Evolutionary conservation across 2,888 invertebrate genomes (phyloP), one percentile per base, ranked within the genome.

Genomic region (Tryphoninae sp.): DNA sequence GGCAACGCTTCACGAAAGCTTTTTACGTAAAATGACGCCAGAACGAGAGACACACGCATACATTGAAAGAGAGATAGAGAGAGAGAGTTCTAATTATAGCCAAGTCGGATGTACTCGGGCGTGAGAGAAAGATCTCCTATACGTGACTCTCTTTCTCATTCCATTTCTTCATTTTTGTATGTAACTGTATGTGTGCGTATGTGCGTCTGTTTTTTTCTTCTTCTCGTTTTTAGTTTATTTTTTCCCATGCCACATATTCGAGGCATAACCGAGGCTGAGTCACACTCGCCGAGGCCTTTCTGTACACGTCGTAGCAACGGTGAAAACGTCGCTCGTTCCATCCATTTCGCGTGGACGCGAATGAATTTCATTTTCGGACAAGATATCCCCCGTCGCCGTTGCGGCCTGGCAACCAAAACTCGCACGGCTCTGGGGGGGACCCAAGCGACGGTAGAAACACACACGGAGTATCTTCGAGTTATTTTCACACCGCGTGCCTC

Each of bases 331-430:
- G 71, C 55, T 83, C 86, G 84, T 88, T 86, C 86, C 86, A 80
- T 42, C 19, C 79, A 79, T 79, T 82, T 82, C 73, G 76, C 72
- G 53, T 82, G 85, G 79, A 86, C 62, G 83, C 82, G 85, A 83
- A 85, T 87, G 86, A 88, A 87, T 86, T 87, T 88, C 86, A 86
- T 87, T 87, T 88, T 86, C 85, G 84, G 71, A 65, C 61, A 65
- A 75, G 76, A 80, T 69, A 55, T 51, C 2, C 51, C 16, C 51
- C 49, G 58, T 55, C 49, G 33, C 69, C 51, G 6, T 51, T 51
- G 58, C 68, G 65, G 80, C 82, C 64, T 82, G 82, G 82, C 82
- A 82, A 82, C 82, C 69, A 19, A 77, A 40, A 62, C 40, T 40
- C 62, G n/a, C 22, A 11, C 65, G 19, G 78, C 71, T 68, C 33